These are phyloP conservation scores for Microvelia longipes DNA, from an alignment of 1,140 invertebrate species.

Conservation along the genomic window DNA sequence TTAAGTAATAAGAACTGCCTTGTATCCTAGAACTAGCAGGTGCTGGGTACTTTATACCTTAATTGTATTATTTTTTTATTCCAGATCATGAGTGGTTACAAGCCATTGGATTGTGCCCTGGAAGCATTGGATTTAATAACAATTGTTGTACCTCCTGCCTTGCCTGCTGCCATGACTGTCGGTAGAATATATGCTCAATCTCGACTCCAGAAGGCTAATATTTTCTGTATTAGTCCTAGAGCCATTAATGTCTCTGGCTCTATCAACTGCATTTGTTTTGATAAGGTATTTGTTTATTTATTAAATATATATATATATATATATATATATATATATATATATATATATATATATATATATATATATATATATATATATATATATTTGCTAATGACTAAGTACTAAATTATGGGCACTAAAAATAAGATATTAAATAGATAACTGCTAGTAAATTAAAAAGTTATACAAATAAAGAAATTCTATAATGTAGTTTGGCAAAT, in stretches of 20 bases:
- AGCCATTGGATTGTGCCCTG: constrained; percentile 26
- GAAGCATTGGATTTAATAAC: constrained; percentile 79
- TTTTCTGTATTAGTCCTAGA: constrained; percentile 81
- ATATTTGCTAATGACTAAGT: background rate
- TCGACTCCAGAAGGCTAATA: constrained; percentile 52
- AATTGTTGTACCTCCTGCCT: constrained; percentile 83
- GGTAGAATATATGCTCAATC: constrained; percentile 69
- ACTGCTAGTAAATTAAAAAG: no score
- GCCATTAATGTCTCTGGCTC: constrained; percentile 80
- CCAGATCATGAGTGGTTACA: constrained; percentile 23
- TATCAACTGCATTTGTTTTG: constrained; percentile 85
- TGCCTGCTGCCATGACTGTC: constrained; percentile 88
- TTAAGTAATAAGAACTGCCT: no score
- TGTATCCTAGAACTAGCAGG: no score
- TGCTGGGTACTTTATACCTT: no score
- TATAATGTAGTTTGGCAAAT: no score
- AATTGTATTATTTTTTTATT: no score
- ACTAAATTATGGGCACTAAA: no score
- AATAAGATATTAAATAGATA: no score
- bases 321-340: no score
- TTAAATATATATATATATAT: background rate
- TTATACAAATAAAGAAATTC: no score
- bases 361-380: background rate
- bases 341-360: background rate
- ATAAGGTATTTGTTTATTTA: constrained; percentile 48